phyloP scores from a whole-genome alignment of 2,888 invertebrate species.

The Troilus luridus region DNA sequence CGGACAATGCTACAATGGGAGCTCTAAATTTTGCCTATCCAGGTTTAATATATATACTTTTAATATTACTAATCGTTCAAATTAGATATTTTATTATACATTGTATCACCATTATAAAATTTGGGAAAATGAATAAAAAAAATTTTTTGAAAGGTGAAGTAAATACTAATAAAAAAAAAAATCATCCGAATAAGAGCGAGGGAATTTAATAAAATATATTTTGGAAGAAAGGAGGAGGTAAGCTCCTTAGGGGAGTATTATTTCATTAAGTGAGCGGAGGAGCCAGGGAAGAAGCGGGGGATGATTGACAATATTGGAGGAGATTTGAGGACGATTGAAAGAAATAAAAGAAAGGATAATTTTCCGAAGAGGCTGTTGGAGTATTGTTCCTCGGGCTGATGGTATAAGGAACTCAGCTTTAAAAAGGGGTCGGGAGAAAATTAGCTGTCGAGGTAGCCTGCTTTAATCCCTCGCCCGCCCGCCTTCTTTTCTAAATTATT shows the following conservation, averaged over 20 bases:
- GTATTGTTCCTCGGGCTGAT: not conserved
- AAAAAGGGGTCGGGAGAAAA: constrained; percentile 14
- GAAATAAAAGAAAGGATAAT: constrained; percentile 29
- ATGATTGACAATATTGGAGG: constrained; percentile 30
- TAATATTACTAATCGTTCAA: too few relatives aligned
- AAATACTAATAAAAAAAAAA: not conserved
- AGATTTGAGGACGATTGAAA: constrained; percentile 12
- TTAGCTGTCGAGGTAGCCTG: not conserved
- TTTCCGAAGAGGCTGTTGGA: not conserved
- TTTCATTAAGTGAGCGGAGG: not conserved
- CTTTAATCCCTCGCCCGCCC: constrained; percentile 4
- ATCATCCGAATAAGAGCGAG: not conserved
- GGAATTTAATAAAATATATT: constrained; percentile 9
- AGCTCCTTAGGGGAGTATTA: constrained; percentile 2
- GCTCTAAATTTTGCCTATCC: too few relatives aligned
- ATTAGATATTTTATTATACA: too few relatives aligned
- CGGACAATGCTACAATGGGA: too few relatives aligned
- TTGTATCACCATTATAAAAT: too few relatives aligned
- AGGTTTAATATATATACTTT: too few relatives aligned
- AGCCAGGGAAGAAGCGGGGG: not conserved
- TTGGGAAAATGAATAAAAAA: too few relatives aligned
- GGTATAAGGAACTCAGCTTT: not conserved
- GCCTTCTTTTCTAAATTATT: constrained; percentile 40
- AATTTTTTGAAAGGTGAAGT: not conserved
- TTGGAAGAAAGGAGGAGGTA: not conserved